Evolutionary conservation across 2,113 vertebrate species (phyloP), one percentile per base, ranked within the genome.

Genomic region (Microtus ochrogaster): DNA sequence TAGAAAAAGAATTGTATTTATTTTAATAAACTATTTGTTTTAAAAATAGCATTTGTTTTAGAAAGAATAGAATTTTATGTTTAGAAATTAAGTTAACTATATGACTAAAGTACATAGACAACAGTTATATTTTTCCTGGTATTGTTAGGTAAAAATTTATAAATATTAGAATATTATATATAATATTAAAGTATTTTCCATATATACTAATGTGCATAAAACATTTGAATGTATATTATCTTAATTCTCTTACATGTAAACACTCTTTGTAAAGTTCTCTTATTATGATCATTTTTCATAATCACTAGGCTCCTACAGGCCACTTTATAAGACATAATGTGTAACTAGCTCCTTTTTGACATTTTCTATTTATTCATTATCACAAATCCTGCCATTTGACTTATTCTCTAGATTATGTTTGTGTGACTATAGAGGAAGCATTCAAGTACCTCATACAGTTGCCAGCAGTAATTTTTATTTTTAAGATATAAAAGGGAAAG

Each of bases 281-380:
- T 83, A 61, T 44, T 86, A 16, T 70, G 74, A 89, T 39, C 63
- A 1, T 33, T 5, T 70, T 58, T 95, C 55, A 39, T 86, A 49
- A 49, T 66, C 5, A 4, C 0, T 44, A 11, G 22, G 2, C 9
- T 58, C 26, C 36, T 73, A 0, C 26, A 61, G 44, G 39, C 5
- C 66, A 78, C 19, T 82, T 87, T 78, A 47, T 47, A 58, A 72
- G 66, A 36, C 7, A 77, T 41, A 6, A 92, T 94, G 26, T 14
- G 65, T 92, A 85, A 14, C 11, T 74, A 78, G 17, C 9, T 79
- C 13, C 52, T 36, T 72, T 12, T 83, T 94, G n/a, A 83, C 5
- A 55, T 58, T 93, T 95, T 74, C 17, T 92, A 82, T 78, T 58
- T 91, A 84, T 72, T 47, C 13, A 58, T 94, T 68, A 41, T 89